Conservation (phyloP, 92 coral and sea anemone species). For the Epizoanthus scotinus region DNA sequence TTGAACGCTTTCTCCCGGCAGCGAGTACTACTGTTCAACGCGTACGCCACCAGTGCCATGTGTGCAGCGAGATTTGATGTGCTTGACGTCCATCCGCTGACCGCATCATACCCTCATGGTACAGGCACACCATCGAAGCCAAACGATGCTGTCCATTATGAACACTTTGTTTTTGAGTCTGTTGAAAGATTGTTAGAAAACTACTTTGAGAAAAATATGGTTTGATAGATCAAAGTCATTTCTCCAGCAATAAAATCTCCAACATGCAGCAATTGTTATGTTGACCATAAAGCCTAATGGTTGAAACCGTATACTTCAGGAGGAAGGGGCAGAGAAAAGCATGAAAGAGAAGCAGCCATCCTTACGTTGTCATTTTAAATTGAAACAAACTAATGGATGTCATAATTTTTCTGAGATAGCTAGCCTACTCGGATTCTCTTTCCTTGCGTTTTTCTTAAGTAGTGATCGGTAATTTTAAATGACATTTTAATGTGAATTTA, state of each 20-base stretch:
- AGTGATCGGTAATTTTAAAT: too few relatives aligned
- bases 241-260: not conserved
- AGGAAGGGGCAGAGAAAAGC: too few relatives aligned
- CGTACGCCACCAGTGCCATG: slow-evolving; percentile 82
- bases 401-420: too few relatives aligned
- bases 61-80: slow-evolving; percentile 76
- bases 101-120: slow-evolving; percentile 84
- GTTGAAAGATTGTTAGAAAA: slow-evolving; percentile 80
- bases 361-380: too few relatives aligned
- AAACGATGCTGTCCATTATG: slow-evolving; percentile 84
- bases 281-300: too few relatives aligned
- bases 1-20: slow-evolving; percentile 40
- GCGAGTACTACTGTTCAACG: slow-evolving; percentile 83
- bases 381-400: too few relatives aligned
- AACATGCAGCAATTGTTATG: too few relatives aligned
- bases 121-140: slow-evolving; percentile 77
- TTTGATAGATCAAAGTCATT: not conserved
- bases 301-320: too few relatives aligned
- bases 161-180: slow-evolving; percentile 87
- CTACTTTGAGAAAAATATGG: slow-evolving; percentile 45
- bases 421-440: too few relatives aligned
- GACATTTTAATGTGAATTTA: too few relatives aligned
- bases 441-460: too few relatives aligned
- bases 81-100: slow-evolving; percentile 80
- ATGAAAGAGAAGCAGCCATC: too few relatives aligned